Base-by-base conservation (phyloP, 2,888 invertebrate genomes). In the Polia nebulosa region DNA sequence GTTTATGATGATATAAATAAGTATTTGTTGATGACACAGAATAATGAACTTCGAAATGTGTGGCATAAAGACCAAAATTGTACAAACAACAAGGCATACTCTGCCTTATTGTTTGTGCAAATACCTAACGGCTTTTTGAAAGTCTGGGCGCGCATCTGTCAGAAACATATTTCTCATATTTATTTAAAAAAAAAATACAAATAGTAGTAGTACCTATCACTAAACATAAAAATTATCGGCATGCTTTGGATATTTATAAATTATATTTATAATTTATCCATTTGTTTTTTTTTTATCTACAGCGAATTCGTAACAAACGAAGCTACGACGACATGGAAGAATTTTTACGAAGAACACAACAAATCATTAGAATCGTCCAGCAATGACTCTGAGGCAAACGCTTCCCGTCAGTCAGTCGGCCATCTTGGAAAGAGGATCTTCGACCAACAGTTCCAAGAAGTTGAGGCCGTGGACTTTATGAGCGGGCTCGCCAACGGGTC, bases 281-380 rank as follows among this genome's bases (percentile, higher is more conserved):
- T 47, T 65, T 59, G 7, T 45, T 8, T 53, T 51, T 7, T 45
- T 8, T 53, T 51, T 29, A 51, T 51, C 20, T 87, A 80, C 90
- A 95, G 95, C 2, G 95, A 95, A 71, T 95, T 94, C 71, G 87
- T 89, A 20, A 93, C 93, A 20, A 92, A 94, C 73, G 95, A 95
- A 88, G 95, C 91, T 0, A 95, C 95, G 5, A 95, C 94, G 2
- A 94, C 95, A 27, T 95, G 95, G 95, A 94, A 93, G 78, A 94
- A 92, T 66, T 91, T 95, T 58, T 95, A 95, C 47, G 95, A 94
- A 69, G 93, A 95, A 49, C 94, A 95, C 67, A 95, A 95, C 66
- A 94, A 93, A 56, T 92, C 94, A 0, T 69, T 93, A 25, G 95
- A 95, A 75, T 91, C 91, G 0, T 95, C 94, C 0, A 90, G 89